Percentiles rank a stretch among this genome's conserved stretches.
phyloP scores from a whole-genome alignment of 2,797 vertebrate species.

The Chelon auratus region DNA sequence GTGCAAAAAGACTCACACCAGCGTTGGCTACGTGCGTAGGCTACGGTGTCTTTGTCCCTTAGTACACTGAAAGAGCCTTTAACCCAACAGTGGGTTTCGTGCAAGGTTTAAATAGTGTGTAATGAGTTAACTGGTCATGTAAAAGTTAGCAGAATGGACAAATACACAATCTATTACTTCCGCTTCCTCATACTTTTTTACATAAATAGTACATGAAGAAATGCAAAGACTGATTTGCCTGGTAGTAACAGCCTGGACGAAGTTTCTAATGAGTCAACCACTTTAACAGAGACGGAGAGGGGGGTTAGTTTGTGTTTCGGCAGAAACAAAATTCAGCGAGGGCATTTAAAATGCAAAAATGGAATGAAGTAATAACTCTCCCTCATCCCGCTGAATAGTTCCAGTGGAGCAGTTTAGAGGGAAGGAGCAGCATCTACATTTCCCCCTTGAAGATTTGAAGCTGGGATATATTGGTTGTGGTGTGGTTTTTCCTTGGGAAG shows the following conservation, averaged over 20 bases:
- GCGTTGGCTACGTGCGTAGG: no score
- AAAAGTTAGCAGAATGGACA: not conserved
- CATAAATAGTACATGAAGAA: conserved; percentile 2
- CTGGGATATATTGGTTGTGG: conserved; percentile 4
- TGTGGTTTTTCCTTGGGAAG: conserved; percentile 50
- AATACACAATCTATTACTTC: not conserved
- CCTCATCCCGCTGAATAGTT: conserved; percentile 35
- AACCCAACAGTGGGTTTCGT: not conserved
- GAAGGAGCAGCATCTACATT: conserved; percentile 44
- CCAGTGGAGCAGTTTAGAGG: conserved; percentile 27
- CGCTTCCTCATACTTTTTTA: no score
- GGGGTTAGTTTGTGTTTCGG: conserved; percentile 27
- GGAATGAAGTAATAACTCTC: conserved; percentile 37
- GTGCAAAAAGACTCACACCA: no score
- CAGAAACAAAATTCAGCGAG: conserved; percentile 22
- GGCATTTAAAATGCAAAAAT: conserved; percentile 49
- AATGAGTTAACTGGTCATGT: not conserved
- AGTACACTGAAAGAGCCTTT: no score
- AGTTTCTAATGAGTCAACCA: conserved; percentile 21
- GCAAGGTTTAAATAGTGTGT: not conserved
- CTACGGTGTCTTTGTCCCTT: no score
- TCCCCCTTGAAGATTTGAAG: conserved; percentile 38
- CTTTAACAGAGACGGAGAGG: conserved; percentile 11
- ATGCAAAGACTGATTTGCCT: conserved; percentile 3
- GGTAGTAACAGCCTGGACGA: not conserved